These are phyloP conservation scores for Artemia sinica DNA, from an alignment of 2,888 invertebrate species.

Conservation along the genomic window DNA sequence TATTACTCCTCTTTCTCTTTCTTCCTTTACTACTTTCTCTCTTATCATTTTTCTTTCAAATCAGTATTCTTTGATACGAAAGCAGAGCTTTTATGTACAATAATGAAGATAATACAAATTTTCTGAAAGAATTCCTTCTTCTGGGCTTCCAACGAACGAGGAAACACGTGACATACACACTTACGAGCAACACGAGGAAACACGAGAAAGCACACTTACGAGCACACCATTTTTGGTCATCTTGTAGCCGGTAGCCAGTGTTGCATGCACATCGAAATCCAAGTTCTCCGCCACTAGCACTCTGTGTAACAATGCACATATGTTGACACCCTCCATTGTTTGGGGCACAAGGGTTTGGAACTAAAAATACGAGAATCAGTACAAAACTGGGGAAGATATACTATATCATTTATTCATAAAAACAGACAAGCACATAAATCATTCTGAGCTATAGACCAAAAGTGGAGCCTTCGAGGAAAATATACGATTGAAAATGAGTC, in stretches of 20 bases:
- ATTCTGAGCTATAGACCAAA: background rate
- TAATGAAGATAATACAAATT: too few relatives aligned
- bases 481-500: too few relatives aligned
- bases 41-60: too few relatives aligned
- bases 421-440: background rate
- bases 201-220: constrained; percentile 30
- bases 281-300: constrained; percentile 42
- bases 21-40: too few relatives aligned
- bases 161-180: too few relatives aligned
- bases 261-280: constrained; percentile 82
- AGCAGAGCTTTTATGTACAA: too few relatives aligned
- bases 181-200: constrained; percentile 1
- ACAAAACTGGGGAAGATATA: background rate
- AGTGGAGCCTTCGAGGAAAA: too few relatives aligned
- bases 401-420: background rate
- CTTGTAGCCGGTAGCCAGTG: constrained; percentile 59
- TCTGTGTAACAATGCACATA: constrained; percentile 75
- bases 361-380: constrained; percentile 28
- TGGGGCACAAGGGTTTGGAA: constrained; percentile 58
- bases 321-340: constrained; percentile 81
- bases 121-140: too few relatives aligned
- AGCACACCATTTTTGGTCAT: constrained; percentile 59
- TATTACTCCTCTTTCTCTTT: too few relatives aligned
- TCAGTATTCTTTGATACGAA: too few relatives aligned
- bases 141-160: too few relatives aligned